Evolutionary conservation across 2,888 invertebrate genomes (phyloP), one percentile per base, ranked within the genome.

Genomic region (Troides oblongomaculatus): DNA sequence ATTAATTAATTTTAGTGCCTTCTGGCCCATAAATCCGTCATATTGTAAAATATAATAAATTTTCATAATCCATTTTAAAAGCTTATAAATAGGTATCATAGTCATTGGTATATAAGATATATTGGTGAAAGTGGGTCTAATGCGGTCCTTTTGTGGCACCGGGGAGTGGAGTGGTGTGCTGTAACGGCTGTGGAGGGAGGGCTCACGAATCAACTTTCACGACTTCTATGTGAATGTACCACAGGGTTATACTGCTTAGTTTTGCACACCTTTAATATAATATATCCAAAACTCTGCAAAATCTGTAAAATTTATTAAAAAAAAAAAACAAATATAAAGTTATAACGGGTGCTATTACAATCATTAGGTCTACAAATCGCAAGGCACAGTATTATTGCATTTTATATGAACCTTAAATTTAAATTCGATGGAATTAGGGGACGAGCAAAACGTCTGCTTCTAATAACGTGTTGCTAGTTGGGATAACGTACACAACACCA

Each of bases 191-290:
- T 81, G 81, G 78, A 76, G 73, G 73, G 74, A 74, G 18, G 73
- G 73, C 78, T 83, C 82, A 43, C 84, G 84, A 87, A 83, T 84
- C 85, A 85, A 90, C 91, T 90, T 91, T 91, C 90, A 86, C 90
- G 81, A 78, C 74, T 77, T 78, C 76, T 78, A 79, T 80, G 81
- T 78, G 72, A 76, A 77, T 79, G 74, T 74, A 79, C 75, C 77
- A 76, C 78, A 75, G 73, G 76, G 73, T 72, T 73, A 74, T 66
- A 74, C 82, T 81, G 83, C 73, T 71, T 78, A 75, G 73, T 74
- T 66, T 72, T 58, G n/a, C 30, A 58, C 14, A 57, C 8, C 21
- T 30, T 3, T 30, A 30, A 30, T 4, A 4, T 30, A 30, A 30
- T 30, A 30, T 30, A 30, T 30, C 5, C 30, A 4, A 25, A 25